Evolutionary conservation across 2,888 invertebrate species (phyloP).

Genomic region (Nemotelus pantherinus): DNA sequence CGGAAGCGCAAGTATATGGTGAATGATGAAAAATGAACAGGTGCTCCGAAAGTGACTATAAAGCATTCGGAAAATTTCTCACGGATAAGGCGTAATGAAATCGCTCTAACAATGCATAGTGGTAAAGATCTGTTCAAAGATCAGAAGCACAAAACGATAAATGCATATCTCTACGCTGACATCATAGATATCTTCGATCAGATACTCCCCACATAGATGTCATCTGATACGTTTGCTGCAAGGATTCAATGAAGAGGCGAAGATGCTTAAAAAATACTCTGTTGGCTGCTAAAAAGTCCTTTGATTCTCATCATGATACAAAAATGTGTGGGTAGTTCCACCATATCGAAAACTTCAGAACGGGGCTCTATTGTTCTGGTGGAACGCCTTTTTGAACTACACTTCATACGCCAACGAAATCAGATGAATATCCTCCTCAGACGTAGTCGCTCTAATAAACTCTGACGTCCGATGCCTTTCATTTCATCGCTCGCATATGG

Average conservation of each 20-base stretch:
- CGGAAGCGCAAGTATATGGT: no score
- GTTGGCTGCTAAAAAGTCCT: slow-evolving; percentile 3
- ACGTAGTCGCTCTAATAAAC: slow-evolving; percentile 23
- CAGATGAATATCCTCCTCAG: slow-evolving; percentile 25
- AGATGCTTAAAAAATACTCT: background rate
- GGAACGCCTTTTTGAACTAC: slow-evolving; percentile 37
- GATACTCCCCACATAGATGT: slow-evolving; percentile 18
- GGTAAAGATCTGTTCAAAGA: no score
- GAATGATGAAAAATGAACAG: no score
- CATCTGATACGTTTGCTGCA: slow-evolving; percentile 15
- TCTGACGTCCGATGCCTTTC: background rate
- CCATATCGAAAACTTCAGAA: background rate
- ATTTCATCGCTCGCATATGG: slow-evolving; percentile 6
- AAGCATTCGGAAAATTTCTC: no score
- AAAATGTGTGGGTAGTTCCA: slow-evolving; percentile 33
- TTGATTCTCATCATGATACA: slow-evolving; percentile 26
- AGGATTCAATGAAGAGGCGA: background rate
- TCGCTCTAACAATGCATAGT: no score
- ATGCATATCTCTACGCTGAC: no score
- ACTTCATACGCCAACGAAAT: slow-evolving; percentile 23
- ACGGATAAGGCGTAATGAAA: no score
- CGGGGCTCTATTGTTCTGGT: slow-evolving; percentile 1
- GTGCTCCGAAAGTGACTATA: no score
- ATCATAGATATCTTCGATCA: background rate
- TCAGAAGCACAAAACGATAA: no score